Percentiles rank a stretch among this genome's conserved stretches.
Evolutionary conservation across 2,888 invertebrate species (phyloP).

Genomic region (Troides aeacus): DNA sequence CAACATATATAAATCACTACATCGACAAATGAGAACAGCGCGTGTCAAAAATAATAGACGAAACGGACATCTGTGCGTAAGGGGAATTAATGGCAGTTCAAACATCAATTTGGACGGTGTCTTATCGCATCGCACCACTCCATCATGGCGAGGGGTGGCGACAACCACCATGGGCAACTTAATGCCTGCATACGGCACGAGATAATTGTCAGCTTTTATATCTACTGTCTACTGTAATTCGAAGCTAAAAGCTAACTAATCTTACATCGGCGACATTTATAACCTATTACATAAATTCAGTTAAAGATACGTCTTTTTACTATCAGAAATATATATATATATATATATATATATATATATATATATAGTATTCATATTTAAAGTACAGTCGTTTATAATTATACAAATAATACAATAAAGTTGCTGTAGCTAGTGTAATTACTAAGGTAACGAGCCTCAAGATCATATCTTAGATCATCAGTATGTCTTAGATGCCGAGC

Average conservation of each 20-base stretch:
- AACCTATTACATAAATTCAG: not conserved
- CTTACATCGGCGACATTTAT: not conserved
- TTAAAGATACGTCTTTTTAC: not conserved
- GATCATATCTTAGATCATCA: too few species aligned
- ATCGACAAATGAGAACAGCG: slow-evolving; percentile 69
- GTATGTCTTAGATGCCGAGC: too few species aligned
- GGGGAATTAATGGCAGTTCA: slow-evolving; percentile 75
- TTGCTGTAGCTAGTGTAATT: too few species aligned
- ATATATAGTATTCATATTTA: too few species aligned
- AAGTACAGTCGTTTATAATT: too few species aligned
- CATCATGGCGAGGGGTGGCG: slow-evolving; percentile 52
- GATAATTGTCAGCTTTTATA: slow-evolving; percentile 50
- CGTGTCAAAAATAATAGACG: slow-evolving; percentile 77
- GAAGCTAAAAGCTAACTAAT: slow-evolving; percentile 1
- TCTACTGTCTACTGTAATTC: slow-evolving; percentile 28
- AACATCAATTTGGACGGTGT: slow-evolving; percentile 71
- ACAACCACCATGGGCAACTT: slow-evolving; percentile 42
- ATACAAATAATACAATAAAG: too few species aligned
- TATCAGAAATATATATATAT: too few species aligned
- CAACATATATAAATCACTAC: slow-evolving; percentile 55
- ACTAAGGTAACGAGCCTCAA: too few species aligned
- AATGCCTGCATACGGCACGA: slow-evolving; percentile 45
- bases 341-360: too few species aligned
- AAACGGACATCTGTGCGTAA: slow-evolving; percentile 68
- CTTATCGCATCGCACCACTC: slow-evolving; percentile 60